Evolutionary conservation across 2,888 invertebrate species (phyloP), one percentile per base, ranked within the genome.

Genomic region (Archaeoteleia sp.): DNA sequence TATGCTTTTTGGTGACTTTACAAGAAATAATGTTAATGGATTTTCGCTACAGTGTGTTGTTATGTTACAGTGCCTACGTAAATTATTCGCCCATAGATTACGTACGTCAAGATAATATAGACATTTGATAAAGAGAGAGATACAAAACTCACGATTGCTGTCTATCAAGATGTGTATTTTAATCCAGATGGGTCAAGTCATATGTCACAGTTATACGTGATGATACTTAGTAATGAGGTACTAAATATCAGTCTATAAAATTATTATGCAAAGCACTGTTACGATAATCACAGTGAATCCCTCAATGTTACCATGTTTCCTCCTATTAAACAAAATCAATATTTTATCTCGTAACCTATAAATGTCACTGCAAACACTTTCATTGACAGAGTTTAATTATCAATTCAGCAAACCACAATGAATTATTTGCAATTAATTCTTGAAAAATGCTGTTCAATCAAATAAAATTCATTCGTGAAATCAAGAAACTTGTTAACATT

Each of bases 261-360:
- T 34, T 39, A 39, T 42, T 58, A 43, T 10, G 43, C 8, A 48
- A 54, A 60, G 48, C 34, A 45, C 27, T 46, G 54, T 40, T 48
- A 43, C 25, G 12, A 30, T 57, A 65, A 65, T 65, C 45, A 53
- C 57, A 45, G 58, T 45, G 53, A 43, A 45, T 42, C 57, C 51
- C 39, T 37, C 45, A 53, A 60, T 48, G 43, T 67, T 61, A 67
- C 39, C 45, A 43, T 49, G 39, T 60, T 61, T 51, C 61, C 57
- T 54, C 51, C 61, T 67, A 57, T 60, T 51, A 51, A 61, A 61
- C 49, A 61, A 51, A 67, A 57, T 51, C 51, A 51, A 35, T 35
- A 51, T 45, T 43, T 43, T 27, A 43, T 37, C 35, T 37, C 8
- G 8, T 34, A 40, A 48, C 20, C 34, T 39, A 55, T 14, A 45